Base-by-base conservation (phyloP, 1,140 invertebrate genomes). In the Cydia strobilella region DNA sequence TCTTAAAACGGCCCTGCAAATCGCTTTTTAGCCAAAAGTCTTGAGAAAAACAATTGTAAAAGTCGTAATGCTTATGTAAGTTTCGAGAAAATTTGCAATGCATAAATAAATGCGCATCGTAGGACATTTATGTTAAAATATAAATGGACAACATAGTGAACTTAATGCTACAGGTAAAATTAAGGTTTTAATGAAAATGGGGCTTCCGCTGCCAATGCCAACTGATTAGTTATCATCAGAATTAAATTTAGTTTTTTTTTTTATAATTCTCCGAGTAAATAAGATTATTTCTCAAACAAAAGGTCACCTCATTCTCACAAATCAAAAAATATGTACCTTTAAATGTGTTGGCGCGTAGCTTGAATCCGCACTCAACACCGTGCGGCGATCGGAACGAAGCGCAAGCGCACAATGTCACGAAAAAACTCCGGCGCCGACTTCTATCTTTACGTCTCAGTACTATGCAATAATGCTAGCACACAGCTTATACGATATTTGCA, bases 401-500 rank as follows among this genome's bases (percentile, higher is more conserved):
- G 54, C 54, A 23, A n/a, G 54, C 54, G 20, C 54, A 59, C 54
- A 59, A 59, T 59, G 54, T 20, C 54, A 59, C 54, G 18, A 59
- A 59, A 51, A 20, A 59, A 23, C 54, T 23, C 54, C 54, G 54
- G 54, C 54, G 54, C 18, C 18, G 18, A 18, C 48, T 51, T 23
- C 54, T 59, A 59, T 59, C 54, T 12, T 59, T n/a, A 59, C 54
- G 10, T 59, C 20, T 23, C 20, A 7, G 54, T 59, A 18, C 48
- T 51, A n/a, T 59, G 54, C 54, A 59, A 59, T 59, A 59, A 23
- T 59, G 18, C 54, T 59, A 59, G 54, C n/a, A 59, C 54, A 59
- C 48, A 51, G n/a, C 54, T 59, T n/a, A 59, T 23, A 23, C 20
- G 1, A 23, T 12, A 59, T 59, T 59, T 59, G 54, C 20, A 59